Evolutionary conservation across 2,888 invertebrate genomes (phyloP).

Genomic region (Lycocerus yunnanus): DNA sequence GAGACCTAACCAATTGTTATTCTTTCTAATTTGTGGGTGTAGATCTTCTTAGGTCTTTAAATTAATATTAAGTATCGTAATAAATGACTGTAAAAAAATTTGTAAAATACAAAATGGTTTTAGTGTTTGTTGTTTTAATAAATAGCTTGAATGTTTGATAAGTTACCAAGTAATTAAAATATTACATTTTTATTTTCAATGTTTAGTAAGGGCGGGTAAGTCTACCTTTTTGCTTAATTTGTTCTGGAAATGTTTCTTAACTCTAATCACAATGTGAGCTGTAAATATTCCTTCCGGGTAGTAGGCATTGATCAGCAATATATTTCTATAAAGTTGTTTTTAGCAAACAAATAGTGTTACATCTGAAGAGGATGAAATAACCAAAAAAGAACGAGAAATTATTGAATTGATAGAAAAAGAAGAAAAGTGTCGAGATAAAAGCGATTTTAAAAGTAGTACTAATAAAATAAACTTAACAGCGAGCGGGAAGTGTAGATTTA

Average conservation of each 20-base stretch:
- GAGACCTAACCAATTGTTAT: background rate
- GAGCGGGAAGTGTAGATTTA: background rate
- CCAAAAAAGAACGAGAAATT: slow-evolving; percentile 68
- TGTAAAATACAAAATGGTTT: background rate
- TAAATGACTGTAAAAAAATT: background rate
- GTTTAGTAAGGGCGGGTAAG: background rate
- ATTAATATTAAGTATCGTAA: background rate
- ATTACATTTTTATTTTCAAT: background rate
- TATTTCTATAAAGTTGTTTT: slow-evolving; percentile 6
- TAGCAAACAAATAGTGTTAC: slow-evolving; percentile 68
- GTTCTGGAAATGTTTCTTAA: background rate
- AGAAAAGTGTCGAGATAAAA: slow-evolving; percentile 58
- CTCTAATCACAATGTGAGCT: background rate
- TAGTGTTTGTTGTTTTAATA: background rate
- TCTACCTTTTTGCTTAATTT: background rate
- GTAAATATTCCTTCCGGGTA: background rate
- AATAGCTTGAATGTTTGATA: background rate
- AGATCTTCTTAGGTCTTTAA: background rate
- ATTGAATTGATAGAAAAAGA: slow-evolving; percentile 67
- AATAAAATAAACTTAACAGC: background rate
- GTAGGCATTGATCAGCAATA: background rate
- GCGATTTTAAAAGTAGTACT: slow-evolving; percentile 3
- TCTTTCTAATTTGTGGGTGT: background rate
- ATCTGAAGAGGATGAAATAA: slow-evolving; percentile 79
- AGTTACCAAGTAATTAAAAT: background rate